Evolutionary conservation across 2,888 invertebrate genomes (phyloP).

Genomic region (Parascotia fuliginaria): DNA sequence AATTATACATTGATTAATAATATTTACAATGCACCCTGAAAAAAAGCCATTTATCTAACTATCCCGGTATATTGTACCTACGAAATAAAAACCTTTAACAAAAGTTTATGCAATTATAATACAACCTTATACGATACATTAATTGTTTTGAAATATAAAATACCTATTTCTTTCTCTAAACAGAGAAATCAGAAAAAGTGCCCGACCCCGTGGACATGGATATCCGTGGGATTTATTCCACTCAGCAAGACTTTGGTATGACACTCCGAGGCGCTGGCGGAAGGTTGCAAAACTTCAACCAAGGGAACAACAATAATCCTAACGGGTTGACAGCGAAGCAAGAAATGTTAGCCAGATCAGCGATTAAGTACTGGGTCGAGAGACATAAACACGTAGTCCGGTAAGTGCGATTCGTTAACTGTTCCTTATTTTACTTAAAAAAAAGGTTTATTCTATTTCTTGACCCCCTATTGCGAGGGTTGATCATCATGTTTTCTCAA

Average conservation of each 20-base stretch:
- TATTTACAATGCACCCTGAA: no score
- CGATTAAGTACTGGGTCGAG: conserved; percentile 96
- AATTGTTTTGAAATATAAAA: no score
- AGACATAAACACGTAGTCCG: conserved; percentile 95
- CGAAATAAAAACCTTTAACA: no score
- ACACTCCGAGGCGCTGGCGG: conserved; percentile 89
- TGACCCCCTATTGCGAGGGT: no score
- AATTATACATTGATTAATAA: no score
- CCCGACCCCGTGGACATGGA: conserved; percentile 87
- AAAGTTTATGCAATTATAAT: no score
- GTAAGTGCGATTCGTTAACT: conserved; percentile 66
- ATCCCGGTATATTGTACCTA: no score
- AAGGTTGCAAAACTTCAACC: conserved; percentile 87
- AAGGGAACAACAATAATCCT: conserved; percentile 85
- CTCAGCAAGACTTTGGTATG: conserved; percentile 92
- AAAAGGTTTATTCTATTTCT: no score
- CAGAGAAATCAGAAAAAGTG: conserved; percentile 76
- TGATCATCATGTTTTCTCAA: no score
- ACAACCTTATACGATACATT: no score
- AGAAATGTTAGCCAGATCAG: conserved; percentile 93
- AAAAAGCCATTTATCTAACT: no score
- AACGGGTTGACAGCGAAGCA: conserved; percentile 93
- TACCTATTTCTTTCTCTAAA: background rate
- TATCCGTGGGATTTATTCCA: conserved; percentile 90
- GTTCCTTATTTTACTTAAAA: background rate